Percentiles rank a stretch among this genome's conserved stretches.
These are phyloP conservation scores for Coreoperca whiteheadi DNA, from an alignment of 2,113 vertebrate species.

Conservation along the genomic window DNA sequence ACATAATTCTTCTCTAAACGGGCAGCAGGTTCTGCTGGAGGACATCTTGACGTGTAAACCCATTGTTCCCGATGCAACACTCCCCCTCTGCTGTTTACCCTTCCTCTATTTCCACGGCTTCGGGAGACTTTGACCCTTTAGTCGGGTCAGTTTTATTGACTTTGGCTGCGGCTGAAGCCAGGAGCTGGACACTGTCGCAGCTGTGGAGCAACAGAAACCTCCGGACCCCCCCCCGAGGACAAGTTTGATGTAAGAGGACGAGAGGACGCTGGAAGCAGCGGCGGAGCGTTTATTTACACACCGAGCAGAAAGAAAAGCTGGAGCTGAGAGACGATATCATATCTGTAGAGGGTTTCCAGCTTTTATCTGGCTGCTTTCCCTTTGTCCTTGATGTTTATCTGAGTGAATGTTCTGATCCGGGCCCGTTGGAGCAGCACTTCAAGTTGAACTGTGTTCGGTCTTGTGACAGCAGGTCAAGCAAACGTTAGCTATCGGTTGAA, in stretches of 20 bases:
- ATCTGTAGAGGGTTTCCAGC: background rate
- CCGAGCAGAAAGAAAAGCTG: background rate
- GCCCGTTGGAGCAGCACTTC: no score
- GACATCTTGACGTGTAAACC: background rate
- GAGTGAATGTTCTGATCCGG: background rate
- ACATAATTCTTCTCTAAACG: background rate
- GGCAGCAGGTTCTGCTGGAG: background rate
- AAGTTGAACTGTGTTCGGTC: background rate
- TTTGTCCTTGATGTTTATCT: background rate
- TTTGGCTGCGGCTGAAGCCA: background rate
- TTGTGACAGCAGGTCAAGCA: no score
- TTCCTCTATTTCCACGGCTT: background rate
- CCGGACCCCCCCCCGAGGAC: background rate
- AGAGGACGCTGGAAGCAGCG: background rate
- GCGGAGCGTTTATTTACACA: background rate
- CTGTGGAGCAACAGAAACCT: background rate
- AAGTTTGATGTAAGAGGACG: background rate
- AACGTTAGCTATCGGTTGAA: background rate
- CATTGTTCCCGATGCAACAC: background rate
- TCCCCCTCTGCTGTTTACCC: background rate
- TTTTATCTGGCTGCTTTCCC: background rate
- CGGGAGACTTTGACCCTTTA: background rate
- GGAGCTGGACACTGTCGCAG: background rate
- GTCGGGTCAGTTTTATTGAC: conserved; percentile 2
- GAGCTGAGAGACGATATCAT: background rate